Base-by-base conservation (phyloP, 2,113 vertebrate species). In the Oryzias curvinotus region DNA sequence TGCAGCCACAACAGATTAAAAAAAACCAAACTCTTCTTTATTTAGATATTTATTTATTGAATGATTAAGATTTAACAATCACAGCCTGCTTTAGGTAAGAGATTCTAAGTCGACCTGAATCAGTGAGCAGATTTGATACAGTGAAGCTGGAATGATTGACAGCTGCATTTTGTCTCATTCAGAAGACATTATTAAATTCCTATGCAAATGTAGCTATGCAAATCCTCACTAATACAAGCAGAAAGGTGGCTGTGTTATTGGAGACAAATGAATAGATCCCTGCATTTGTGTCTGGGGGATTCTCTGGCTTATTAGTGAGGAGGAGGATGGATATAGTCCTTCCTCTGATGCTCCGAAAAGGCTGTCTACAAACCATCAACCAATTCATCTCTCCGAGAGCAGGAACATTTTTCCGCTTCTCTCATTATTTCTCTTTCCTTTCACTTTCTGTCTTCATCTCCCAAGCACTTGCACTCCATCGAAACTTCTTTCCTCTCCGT, bases 141-240 rank as follows among this genome's bases (percentile, higher is more conserved):
- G 72, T 69, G 55, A 83, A 81, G 71, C 59, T 42, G 57, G 52
- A 56, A 48, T 86, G 85, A 90, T 77, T 88, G 88, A 73, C 83
- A 79, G 80, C 52, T 64, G 74, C 58, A 62, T 78, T 76, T 73
- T 23, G 43, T 63, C 78, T 83, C 78, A 68, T 80, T 85, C 77
- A 72, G 75, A 68, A 18, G 46, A 72, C 78, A 78, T 88, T 85
- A 90, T 88, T 87, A 86, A 81, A 85, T 82, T 80, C 77, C 80
- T 85, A 90, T 87, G 82, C 85, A 85, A 87, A 88, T 85, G 70
- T 57, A 46, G 77, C 83, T 61, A 81, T 88, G 80, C 76, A 86
- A 87, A 89, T 88, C 80, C 82, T 46, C 64, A 71, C 73, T 87
- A 85, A 82, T 85, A 71, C 75, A 75, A 82, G 75, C 79, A 71